phyloP scores from a whole-genome alignment of 2,888 invertebrate genomes.

The Megaustenia siamemsis region DNA sequence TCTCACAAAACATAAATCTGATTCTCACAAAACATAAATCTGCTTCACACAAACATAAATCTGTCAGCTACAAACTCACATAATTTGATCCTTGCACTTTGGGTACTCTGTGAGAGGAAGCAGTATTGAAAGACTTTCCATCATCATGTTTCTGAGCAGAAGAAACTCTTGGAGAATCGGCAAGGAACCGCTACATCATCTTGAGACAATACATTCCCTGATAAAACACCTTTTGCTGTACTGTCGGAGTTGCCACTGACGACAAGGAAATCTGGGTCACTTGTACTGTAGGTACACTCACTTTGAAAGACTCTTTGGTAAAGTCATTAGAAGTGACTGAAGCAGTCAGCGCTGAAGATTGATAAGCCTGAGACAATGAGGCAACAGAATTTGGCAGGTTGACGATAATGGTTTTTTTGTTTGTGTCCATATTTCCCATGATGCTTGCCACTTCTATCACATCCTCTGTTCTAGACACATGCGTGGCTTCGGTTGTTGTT shows the following conservation, averaged over 20 bases:
- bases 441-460: constrained; percentile 49
- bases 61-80: too few species aligned
- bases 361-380: not conserved
- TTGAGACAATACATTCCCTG: not conserved
- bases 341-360: not conserved
- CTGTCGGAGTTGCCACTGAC: not conserved
- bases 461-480: constrained; percentile 40
- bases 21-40: too few species aligned
- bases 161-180: constrained; percentile 16
- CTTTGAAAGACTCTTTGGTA: not conserved
- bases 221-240: constrained; percentile 11
- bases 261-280: not conserved
- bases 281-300: not conserved
- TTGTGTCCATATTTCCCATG: not conserved
- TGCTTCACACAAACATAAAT: too few species aligned
- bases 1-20: too few species aligned
- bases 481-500: not conserved
- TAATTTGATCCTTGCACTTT: too few species aligned
- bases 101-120: not conserved
- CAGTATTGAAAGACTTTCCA: not conserved
- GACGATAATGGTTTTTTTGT: constrained; percentile 37
- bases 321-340: not conserved
- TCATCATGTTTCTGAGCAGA: constrained; percentile 1
- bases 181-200: not conserved
- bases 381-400: constrained; percentile 29